Base-by-base conservation (phyloP, 2,888 invertebrate genomes). In the Tetheella fluctuosa region DNA sequence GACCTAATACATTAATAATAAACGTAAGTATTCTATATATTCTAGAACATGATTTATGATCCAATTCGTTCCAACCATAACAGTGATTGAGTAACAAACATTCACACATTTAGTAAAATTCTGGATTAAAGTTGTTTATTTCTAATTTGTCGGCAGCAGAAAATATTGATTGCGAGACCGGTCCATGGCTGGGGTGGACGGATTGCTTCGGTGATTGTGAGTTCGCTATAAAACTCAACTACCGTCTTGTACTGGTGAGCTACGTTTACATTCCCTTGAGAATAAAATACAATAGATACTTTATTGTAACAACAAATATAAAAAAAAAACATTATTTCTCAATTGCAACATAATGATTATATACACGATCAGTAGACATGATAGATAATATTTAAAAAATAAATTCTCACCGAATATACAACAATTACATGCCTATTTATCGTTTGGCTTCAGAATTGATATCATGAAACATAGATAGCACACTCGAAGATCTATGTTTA, bases 131-230 rank as follows among this genome's bases (percentile, higher is more conserved):
- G 48, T 48, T 34, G 13, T 48, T 48, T 48, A 59, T 63, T 60
- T 59, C 63, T 71, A 39, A 39, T n/a, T 39, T 39, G 39, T 39
- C 39, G 58, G 67, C 61, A 58, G 56, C 67, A 79, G 82, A 81
- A 67, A 79, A 79, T 64, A 75, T 72, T 61, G 84, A 85, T 70
- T 92, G 92, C 74, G 83, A 81, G 74, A 79, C 79, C 61, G 86
- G 89, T 13, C 81, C 84, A 8, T 92, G 92, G 92, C 74, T 89
- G 58, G 92, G 92, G 10, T 92, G 92, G 92, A 83, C 84, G 69
- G 83, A 85, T 37, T 92, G 92, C 69, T 78, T 86, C 65, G 92
- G 92, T 0, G 82, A 88, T 65, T 92, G 91, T 66, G 83, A 85
- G 60, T 82, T 79, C 69, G 90, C 86, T 37, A 73, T 90, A 66